phyloP scores from a whole-genome alignment of 2,797 vertebrate genomes.

The Gymnoscopelus microlampas region DNA sequence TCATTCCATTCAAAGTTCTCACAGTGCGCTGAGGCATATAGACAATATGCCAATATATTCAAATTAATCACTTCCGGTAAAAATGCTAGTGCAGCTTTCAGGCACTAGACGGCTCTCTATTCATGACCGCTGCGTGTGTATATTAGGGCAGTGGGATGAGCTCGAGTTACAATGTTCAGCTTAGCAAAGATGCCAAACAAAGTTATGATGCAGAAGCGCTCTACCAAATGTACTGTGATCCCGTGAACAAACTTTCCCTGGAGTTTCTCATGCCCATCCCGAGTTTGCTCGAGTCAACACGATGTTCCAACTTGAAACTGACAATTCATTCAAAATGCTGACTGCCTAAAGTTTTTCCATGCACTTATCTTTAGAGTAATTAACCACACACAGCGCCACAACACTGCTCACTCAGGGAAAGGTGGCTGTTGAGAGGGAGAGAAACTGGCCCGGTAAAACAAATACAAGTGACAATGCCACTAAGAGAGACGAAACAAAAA shows the following conservation, averaged over 20 bases:
- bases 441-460: too few relatives aligned
- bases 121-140: background rate
- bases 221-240: conserved; percentile 16
- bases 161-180: conserved; percentile 17
- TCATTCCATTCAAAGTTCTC: background rate
- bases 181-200: conserved; percentile 23
- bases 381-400: background rate
- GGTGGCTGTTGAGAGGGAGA: too few relatives aligned
- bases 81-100: conserved; percentile 7
- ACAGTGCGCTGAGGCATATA: conserved; percentile 8
- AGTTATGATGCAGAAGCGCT: conserved; percentile 20
- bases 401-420: too few relatives aligned
- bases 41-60: conserved; percentile 6
- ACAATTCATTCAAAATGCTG: conserved; percentile 18
- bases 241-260: conserved; percentile 11
- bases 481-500: too few relatives aligned
- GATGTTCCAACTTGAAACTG: conserved; percentile 11
- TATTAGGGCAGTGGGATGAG: conserved; percentile 7
- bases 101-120: background rate
- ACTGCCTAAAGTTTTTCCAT: conserved; percentile 1
- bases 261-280: conserved; percentile 17
- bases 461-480: too few relatives aligned
- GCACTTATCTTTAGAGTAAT: conserved; percentile 19
- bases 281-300: conserved; percentile 20
- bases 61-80: conserved; percentile 6